These are phyloP conservation scores for Euproctis similis DNA, from an alignment of 2,888 invertebrate genomes.

Conservation along the genomic window DNA sequence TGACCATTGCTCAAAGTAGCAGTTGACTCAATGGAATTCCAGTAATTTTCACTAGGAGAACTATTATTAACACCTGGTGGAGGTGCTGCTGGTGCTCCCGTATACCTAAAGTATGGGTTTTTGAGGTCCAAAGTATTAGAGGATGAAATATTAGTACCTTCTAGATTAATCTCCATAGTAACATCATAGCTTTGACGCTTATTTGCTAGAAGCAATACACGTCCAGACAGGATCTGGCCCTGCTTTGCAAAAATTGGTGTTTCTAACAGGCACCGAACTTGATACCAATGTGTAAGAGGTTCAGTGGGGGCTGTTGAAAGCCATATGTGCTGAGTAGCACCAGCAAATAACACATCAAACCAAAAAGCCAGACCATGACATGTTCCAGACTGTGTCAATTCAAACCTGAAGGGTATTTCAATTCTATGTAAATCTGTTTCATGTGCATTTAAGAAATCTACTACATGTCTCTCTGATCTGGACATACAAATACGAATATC, in stretches of 20 bases:
- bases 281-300: constrained; percentile 99
- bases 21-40: constrained; percentile 89
- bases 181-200: constrained; percentile 99
- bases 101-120: constrained; percentile 98
- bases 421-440: constrained; percentile 97
- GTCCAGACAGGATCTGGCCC: constrained; percentile 92
- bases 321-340: constrained; percentile 93
- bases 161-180: constrained; percentile 93
- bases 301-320: constrained; percentile 98
- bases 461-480: constrained; percentile 92
- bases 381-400: constrained; percentile 92
- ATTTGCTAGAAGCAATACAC: constrained; percentile 92
- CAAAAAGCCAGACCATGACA: constrained; percentile 99
- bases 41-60: constrained; percentile 95
- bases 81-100: constrained; percentile 92
- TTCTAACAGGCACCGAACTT: constrained; percentile 95
- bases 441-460: constrained; percentile 93
- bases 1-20: constrained; percentile 65
- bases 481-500: constrained; percentile 98
- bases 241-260: constrained; percentile 96
- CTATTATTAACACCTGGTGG: constrained; percentile 93
- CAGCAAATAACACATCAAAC: constrained; percentile 98
- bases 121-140: constrained; percentile 96
- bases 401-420: constrained; percentile 95
- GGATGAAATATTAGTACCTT: constrained; percentile 90